Base-by-base conservation (phyloP, 1,140 invertebrate species). In the Trichonephila clavata region DNA sequence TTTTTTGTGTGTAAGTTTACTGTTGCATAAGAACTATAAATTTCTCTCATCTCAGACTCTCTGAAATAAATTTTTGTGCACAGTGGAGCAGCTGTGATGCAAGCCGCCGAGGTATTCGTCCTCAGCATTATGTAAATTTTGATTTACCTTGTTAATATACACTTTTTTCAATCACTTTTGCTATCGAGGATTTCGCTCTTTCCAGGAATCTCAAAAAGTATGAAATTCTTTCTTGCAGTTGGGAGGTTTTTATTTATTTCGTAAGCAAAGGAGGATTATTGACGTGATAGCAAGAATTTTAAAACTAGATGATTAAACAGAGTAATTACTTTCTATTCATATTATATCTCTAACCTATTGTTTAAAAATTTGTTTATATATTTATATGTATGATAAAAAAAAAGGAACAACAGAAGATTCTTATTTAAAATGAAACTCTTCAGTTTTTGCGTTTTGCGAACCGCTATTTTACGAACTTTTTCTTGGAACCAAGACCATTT, bases 111-210 rank as follows among this genome's bases (percentile, higher is more conserved):
- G 50, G 20, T 24, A 84, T 84, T 84, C 83, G 50, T 59, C 21
- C 24, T 84, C 50, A 60, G n/a, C 57, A 84, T 84, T 84, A 84
- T 84, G 83, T 50, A 84, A 84, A 84, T 84, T 84, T 84, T 27
- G 83, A 84, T 84, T 84, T 84, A 84, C 32, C 32, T 84, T 84
- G 43, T 84, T 84, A 84, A 84, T 84, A 39, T 39, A 84, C 57
- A 60, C 57, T 84, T 57, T 60, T 18, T 57, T 84, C 0, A 13
- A 84, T 77, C 71, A 77, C 71, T 77, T 77, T 77, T 39, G 32
- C 71, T 77, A 16, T 39, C 27, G 71, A 77, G 71, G 32, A 77
- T 77, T 77, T 27, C 18, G 32, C 4, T 39, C 32, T 77, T 77
- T 5, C 27, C 14, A 77, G 71, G 32, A 39, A 32, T 32, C 27